A percentile compares a stretch with the other conserved stretches of the same genome.
Evolutionary conservation across 2,888 invertebrate genomes (phyloP).

Genomic region (Ennomos erosarius): DNA sequence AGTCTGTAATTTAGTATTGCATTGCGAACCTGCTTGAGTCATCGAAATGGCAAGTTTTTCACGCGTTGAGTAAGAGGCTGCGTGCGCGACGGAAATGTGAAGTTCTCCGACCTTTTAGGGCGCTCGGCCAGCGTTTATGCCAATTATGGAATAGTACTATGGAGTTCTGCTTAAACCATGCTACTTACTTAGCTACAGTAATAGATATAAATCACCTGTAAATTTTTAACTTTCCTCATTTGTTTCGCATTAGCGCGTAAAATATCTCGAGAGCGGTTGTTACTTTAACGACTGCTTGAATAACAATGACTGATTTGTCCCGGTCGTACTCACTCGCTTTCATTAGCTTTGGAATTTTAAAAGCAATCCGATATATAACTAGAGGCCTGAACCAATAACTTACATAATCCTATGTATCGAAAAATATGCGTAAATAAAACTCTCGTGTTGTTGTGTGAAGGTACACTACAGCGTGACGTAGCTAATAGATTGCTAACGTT

Average conservation of each 20-base stretch:
- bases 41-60: constrained; percentile 65
- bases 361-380: not conserved
- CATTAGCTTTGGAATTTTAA: not conserved
- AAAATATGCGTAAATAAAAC: too few relatives aligned
- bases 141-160: constrained; percentile 12
- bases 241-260: too few relatives aligned
- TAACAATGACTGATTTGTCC: not conserved
- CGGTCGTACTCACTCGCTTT: not conserved
- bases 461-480: too few relatives aligned
- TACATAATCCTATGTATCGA: too few relatives aligned
- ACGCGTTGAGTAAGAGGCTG: constrained; percentile 55
- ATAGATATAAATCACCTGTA: not conserved
- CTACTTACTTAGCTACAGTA: not conserved
- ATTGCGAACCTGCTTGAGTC: constrained; percentile 48
- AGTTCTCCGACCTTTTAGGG: constrained; percentile 64
- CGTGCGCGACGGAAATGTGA: constrained; percentile 51
- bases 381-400: not conserved
- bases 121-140: constrained; percentile 30
- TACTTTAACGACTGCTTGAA: not conserved
- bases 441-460: too few relatives aligned
- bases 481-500: too few relatives aligned
- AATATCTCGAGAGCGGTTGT: not conserved
- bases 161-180: constrained; percentile 3
- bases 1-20: constrained; percentile 47
- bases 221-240: too few relatives aligned